Percentiles rank a stretch among this genome's conserved stretches.
These are phyloP conservation scores for Noctuana brunneofusca DNA, from an alignment of 2,888 invertebrate species.

Conservation along the genomic window DNA sequence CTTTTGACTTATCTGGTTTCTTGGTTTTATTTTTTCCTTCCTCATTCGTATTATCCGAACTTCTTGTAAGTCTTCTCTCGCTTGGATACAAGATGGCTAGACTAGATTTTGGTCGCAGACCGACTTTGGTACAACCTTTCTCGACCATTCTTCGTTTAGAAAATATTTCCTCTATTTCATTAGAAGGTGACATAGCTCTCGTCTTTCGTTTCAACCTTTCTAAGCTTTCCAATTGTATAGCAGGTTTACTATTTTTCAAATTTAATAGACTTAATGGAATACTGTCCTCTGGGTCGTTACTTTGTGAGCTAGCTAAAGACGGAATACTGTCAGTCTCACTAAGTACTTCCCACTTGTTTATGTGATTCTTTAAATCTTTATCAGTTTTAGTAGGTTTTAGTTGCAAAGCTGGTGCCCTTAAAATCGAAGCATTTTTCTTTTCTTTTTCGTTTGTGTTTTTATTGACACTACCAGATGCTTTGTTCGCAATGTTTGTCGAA, in stretches of 20 bases:
- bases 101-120: constrained; percentile 73
- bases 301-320: constrained; percentile 70
- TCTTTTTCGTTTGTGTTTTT: constrained; percentile 53
- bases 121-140: constrained; percentile 57
- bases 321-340: constrained; percentile 85
- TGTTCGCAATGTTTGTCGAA: constrained; percentile 53
- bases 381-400: constrained; percentile 70
- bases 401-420: constrained; percentile 73
- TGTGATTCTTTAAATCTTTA: constrained; percentile 67
- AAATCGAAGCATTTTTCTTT: constrained; percentile 65
- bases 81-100: constrained; percentile 70
- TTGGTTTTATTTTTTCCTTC: constrained; percentile 60
- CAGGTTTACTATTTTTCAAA: constrained; percentile 62
- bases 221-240: constrained; percentile 61
- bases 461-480: constrained; percentile 45
- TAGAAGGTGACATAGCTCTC: constrained; percentile 82
- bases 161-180: constrained; percentile 82
- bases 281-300: constrained; percentile 83
- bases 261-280: constrained; percentile 80
- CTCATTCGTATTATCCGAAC: constrained; percentile 65
- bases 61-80: constrained; percentile 69
- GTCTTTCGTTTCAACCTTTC: constrained; percentile 81
- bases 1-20: constrained; percentile 51
- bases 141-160: constrained; percentile 71
- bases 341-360: constrained; percentile 82